A percentile compares a stretch with the other conserved stretches of the same genome.
These are phyloP conservation scores for Alviniconcha marisindica DNA, from an alignment of 1,140 invertebrate species.

Conservation along the genomic window DNA sequence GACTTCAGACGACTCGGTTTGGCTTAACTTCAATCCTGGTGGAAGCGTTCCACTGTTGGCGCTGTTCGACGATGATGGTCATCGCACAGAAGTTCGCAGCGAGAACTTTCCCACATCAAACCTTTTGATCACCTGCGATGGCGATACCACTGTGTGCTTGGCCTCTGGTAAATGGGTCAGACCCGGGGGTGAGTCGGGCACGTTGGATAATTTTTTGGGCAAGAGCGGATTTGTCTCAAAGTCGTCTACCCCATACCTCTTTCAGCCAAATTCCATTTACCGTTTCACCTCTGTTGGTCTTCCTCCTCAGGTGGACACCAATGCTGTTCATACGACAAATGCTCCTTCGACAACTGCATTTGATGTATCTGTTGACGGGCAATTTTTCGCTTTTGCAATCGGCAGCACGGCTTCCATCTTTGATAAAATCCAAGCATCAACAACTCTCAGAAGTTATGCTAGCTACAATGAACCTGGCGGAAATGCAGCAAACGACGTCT, in stretches of 20 bases:
- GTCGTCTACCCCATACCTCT: not conserved
- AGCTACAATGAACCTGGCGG: not conserved
- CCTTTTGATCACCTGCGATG: not conserved
- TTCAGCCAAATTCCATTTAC: not conserved
- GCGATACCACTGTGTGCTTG: not conserved
- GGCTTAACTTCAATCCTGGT: conserved; percentile 15
- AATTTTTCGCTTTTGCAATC: not conserved
- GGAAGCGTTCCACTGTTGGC: not conserved
- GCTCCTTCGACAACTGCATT: not conserved
- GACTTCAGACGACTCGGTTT: not conserved
- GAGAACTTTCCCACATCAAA: conserved; percentile 7
- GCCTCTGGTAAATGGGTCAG: not conserved
- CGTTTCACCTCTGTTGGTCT: not conserved
- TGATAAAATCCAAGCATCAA: not conserved
- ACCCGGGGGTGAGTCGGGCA: not conserved
- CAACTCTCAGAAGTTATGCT: not conserved
- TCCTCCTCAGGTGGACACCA: not conserved
- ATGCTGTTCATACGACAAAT: not conserved
- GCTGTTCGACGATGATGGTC: conserved; percentile 18
- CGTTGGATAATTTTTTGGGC: not conserved
- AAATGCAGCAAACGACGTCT: not conserved
- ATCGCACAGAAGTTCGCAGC: not conserved
- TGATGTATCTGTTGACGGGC: not conserved
- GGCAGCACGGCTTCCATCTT: not conserved
- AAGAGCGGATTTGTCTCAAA: not conserved